Evolutionary conservation across 1,140 invertebrate genomes (phyloP).

Genomic region (Drosophila gunungcola): DNA sequence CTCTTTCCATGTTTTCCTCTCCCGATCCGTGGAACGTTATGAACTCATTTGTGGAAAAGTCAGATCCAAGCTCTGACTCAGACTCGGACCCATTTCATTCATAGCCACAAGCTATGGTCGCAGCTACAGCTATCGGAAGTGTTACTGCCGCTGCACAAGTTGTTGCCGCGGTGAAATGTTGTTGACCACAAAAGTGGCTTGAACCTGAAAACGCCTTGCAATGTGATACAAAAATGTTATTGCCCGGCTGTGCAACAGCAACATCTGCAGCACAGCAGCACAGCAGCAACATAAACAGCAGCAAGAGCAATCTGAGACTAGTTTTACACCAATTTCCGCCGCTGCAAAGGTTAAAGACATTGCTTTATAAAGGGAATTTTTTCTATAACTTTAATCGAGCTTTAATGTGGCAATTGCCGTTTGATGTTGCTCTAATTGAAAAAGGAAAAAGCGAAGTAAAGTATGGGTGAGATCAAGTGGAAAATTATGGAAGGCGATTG

Average conservation of each 20-base stretch:
- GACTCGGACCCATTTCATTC: constrained; percentile 51
- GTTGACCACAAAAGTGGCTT: constrained; percentile 67
- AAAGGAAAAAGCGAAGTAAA: constrained; percentile 63
- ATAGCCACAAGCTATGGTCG: constrained; percentile 37
- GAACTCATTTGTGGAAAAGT: constrained; percentile 74
- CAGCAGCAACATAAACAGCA: constrained; percentile 6
- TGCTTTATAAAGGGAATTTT: constrained; percentile 59
- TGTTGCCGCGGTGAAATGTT: constrained; percentile 43
- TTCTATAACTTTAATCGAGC: constrained; percentile 68
- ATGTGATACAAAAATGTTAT: constrained; percentile 70
- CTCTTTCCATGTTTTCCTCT: constrained; percentile 31
- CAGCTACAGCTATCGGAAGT: constrained; percentile 34
- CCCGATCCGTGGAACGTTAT: constrained; percentile 60
- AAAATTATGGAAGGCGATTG: constrained; percentile 31
- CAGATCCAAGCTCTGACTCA: constrained; percentile 69
- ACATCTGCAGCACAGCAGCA: constrained; percentile 31
- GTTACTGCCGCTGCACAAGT: constrained; percentile 26
- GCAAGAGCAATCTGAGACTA: constrained; percentile 55
- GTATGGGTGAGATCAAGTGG: constrained; percentile 52
- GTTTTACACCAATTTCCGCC: constrained; percentile 79
- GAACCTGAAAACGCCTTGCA: constrained; percentile 76
- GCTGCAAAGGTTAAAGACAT: constrained; percentile 75
- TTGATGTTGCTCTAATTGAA: constrained; percentile 68
- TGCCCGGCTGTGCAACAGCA: constrained; percentile 53
- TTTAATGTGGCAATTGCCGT: constrained; percentile 76